Base-by-base conservation (phyloP, 2,888 invertebrate species). In the Cheilosia vernalis region DNA sequence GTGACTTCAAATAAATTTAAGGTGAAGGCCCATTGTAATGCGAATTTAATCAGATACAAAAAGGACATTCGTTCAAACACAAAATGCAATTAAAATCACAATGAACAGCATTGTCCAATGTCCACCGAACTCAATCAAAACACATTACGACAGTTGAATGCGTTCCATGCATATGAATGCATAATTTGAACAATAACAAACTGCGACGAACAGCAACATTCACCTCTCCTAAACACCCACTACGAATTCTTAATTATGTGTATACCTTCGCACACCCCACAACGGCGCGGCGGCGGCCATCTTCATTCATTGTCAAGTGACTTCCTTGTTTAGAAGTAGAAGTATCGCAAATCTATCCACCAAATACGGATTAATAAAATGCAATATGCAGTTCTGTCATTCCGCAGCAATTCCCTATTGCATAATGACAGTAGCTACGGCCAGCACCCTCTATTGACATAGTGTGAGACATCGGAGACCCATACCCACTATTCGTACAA, bases 321-420 rank as follows among this genome's bases (percentile, higher is more conserved):
- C 66, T 79, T 85, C 84, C 84, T 85, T 80, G 84, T 80, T 70
- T 76, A 76, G 60, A 74, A 17, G 24, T 76, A 76, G 60, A 74
- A 17, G 24, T 70, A 80, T 70, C 60, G 66, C 80, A 70, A 76
- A 85, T 85, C 76, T 64, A 74, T 64, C 64, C 66, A 76, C 76
- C 70, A 53, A 80, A 80, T 80, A 74, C 61, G 83, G 78, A 73
- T 78, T 83, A 78, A 49, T 78, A 58, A 83, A 83, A 72, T 82
- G 66, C 72, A 64, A 77, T 72, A 78, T 74, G 69, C 74, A 53
- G 15, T 74, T 77, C 66, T 67, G 73, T 74, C 79, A 84, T 74
- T 79, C 72, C 69, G 63, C 51, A 40, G 69, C 78, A 83, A 79
- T 83, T 83, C 58, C 47, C 47, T 69, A 51, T 83, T 83, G 83